Evolutionary conservation across 2,888 invertebrate genomes (phyloP), one percentile per base, ranked within the genome.

Genomic region (Drosophila pegasa): DNA sequence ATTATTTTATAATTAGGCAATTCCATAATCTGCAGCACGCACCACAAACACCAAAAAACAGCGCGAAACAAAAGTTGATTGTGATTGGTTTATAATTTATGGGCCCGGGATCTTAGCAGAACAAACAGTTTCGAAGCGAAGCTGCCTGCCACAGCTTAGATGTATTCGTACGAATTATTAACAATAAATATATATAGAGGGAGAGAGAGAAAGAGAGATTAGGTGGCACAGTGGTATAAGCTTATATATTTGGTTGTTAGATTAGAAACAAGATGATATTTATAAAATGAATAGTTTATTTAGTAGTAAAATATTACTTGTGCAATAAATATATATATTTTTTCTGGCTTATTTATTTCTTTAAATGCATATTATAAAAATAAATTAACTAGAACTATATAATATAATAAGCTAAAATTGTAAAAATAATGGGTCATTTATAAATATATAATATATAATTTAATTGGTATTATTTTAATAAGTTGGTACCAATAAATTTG

Each of bases 1-100:
- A 78, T 73, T 78, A 71, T 73, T 73, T 63, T 47, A 61, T 81
- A 87, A 85, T 84, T 87, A 78, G 60, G 75, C 82, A 75, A 55
- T 54, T 68, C 55, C 51, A 70, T 61, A 80, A 83, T 77, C 65
- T 43, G 43, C 31, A 47, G 60, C 63, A 67, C 67, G 50, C 71
- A 63, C 62, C 76, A 41, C 63, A 35, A 22, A 51, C 3, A 33
- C 12, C 20, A 22, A 45, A 31, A 20, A 45, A 27, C 1, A 50
- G 2, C 7, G 18, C 64, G 18, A 37, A 31, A 48, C 59, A 70
- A 80, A 73, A 83, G 70, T 64, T 56, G 71, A 71, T 60, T 78
- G 52, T 66, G 66, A 84, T 78, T 78, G 67, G 72, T 55, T 59
- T 62, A 57, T 87, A 87, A 84, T 65, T 81, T 77, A 87, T 71